phyloP scores from a whole-genome alignment of 2,113 vertebrate genomes.

The Aleadryas rufinucha region DNA sequence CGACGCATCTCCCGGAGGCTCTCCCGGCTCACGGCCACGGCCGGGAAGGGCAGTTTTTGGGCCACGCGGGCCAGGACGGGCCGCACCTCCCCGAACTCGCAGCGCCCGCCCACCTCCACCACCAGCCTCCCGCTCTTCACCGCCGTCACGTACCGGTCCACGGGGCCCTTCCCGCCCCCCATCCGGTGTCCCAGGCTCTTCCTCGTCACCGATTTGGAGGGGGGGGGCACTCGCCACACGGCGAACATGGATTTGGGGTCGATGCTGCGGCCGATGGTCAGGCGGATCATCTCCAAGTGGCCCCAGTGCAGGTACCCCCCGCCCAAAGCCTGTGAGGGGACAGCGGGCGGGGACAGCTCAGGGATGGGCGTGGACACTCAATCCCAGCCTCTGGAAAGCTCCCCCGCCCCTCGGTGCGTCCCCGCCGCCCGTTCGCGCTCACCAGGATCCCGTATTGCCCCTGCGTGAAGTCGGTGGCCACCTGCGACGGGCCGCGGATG shows the following conservation, averaged over 20 bases:
- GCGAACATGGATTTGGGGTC: slow-evolving; percentile 84
- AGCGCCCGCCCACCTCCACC: slow-evolving; percentile 86
- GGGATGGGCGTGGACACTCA: neutral
- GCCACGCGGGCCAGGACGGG: slow-evolving; percentile 80
- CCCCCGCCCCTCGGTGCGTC: fast-evolving
- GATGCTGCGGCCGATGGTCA: slow-evolving; percentile 87
- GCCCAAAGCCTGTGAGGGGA: slow-evolving; percentile 80
- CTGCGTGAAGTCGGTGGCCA: slow-evolving; percentile 74
- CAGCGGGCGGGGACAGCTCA: neutral
- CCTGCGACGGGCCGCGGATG: slow-evolving; percentile 82
- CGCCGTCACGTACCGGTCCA: slow-evolving; percentile 89
- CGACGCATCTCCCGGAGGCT: slow-evolving; percentile 67
- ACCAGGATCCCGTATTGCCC: slow-evolving; percentile 91
- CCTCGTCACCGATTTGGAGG: slow-evolving; percentile 84
- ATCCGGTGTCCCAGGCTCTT: slow-evolving; percentile 93
- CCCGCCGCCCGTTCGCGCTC: neutral
- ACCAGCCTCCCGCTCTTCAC: slow-evolving; percentile 82
- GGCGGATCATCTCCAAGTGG: slow-evolving; percentile 95
- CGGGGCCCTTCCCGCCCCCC: slow-evolving; percentile 94
- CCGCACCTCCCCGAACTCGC: slow-evolving; percentile 81
- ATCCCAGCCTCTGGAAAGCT: neutral
- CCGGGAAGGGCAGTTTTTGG: slow-evolving; percentile 88
- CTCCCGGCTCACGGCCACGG: slow-evolving; percentile 80
- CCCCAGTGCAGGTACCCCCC: slow-evolving; percentile 94
- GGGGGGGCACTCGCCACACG: slow-evolving; percentile 83